A percentile compares a stretch with the other conserved stretches of the same genome.
Conservation (phyloP, 2,888 invertebrate genomes). For the Sinopyrophorus schimmeli region DNA sequence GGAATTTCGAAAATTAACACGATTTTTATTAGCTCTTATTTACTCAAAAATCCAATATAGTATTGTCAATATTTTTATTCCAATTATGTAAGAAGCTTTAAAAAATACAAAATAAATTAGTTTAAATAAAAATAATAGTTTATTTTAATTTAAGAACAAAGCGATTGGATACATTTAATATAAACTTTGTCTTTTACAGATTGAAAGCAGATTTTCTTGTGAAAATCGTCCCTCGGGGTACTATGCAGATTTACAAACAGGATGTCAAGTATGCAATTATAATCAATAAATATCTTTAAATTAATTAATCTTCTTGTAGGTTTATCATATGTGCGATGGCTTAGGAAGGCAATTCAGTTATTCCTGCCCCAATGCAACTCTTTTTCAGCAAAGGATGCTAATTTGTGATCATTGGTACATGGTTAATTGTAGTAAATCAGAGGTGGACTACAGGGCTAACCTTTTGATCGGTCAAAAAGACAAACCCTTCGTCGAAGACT, state of each 20-base stretch:
- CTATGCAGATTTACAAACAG: slow-evolving; percentile 74
- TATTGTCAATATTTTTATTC: too few species aligned
- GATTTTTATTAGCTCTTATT: too few species aligned
- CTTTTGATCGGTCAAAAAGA: slow-evolving; percentile 72
- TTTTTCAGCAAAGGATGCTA: slow-evolving; percentile 80
- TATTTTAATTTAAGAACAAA: too few species aligned
- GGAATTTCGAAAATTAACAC: too few species aligned
- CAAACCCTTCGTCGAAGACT: slow-evolving; percentile 68
- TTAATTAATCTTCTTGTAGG: slow-evolving; percentile 53
- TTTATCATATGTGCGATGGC: slow-evolving; percentile 82
- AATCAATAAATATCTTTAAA: neutral
- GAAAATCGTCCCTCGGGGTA: slow-evolving; percentile 69
- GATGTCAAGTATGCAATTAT: slow-evolving; percentile 69
- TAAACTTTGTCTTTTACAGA: too few species aligned
- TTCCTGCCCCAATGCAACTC: slow-evolving; percentile 76
- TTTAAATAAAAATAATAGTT: too few species aligned
- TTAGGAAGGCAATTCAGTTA: slow-evolving; percentile 77
- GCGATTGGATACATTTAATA: too few species aligned
- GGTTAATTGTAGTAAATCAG: slow-evolving; percentile 76
- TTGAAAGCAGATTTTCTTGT: slow-evolving; percentile 63
- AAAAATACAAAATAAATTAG: neutral
- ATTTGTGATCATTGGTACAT: slow-evolving; percentile 84
- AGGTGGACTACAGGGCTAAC: slow-evolving; percentile 70
- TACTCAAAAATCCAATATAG: too few species aligned
- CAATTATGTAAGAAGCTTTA: too few species aligned